Evolutionary conservation across 1,140 invertebrate species (phyloP), one percentile per base, ranked within the genome.

Genomic region (Drosophila pallidifrons): DNA sequence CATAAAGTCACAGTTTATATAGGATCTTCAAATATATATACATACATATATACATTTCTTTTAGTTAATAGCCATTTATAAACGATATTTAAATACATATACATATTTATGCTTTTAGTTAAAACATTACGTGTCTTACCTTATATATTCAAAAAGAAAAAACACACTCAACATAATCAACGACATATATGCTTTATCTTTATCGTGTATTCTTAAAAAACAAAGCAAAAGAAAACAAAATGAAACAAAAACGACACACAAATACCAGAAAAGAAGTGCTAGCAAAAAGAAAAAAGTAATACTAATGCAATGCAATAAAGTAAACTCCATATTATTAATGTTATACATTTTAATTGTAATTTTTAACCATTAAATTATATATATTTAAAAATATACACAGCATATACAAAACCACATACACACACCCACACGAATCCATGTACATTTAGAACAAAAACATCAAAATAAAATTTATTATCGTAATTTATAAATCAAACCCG

Each of bases 301-400:
- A 55, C 20, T 52, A 77, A 68, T 72, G 55, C 76, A 75, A 78
- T 79, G 76, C 79, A 77, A 75, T 65, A 89, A 75, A 75, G 47
- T 79, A 49, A 83, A 79, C 57, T 83, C 73, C 80, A 75, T 85
- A 89, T 78, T 64, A 77, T 78, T 89, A 89, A 78, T 70, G 80
- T 75, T 81, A 75, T 85, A 73, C 72, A 73, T 71, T 90, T 85
- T 81, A 83, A 78, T 79, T 81, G 71, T 88, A 89, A 81, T 90
- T 87, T 86, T 77, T 85, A 83, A 81, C 55, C 70, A 75, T 89
- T 79, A 78, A 68, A 88, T 87, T 83, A 83, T 87, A 72, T 77
- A 76, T 77, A 76, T 52, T 70, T 71, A 76, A 71, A 66, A 59
- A 7, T 81, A 57, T 72, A 81, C 35, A 72, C 45, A 75, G 28